A percentile compares a stretch with the other conserved stretches of the same genome.
These are phyloP conservation scores for Cyphomyrus discorhynchus DNA, from an alignment of 2,113 vertebrate species.

Conservation along the genomic window DNA sequence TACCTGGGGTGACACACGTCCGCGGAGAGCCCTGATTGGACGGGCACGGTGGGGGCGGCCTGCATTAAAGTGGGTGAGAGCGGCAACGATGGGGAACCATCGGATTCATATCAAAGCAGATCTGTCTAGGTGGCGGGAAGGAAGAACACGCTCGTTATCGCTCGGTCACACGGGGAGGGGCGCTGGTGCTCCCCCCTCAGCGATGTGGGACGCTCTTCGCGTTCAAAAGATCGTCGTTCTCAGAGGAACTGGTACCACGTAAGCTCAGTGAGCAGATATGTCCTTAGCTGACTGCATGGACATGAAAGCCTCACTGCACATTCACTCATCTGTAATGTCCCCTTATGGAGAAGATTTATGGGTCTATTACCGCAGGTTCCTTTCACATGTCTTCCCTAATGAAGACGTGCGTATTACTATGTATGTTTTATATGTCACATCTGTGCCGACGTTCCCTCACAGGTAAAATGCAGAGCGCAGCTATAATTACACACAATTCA, in stretches of 20 bases:
- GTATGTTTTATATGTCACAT: neutral
- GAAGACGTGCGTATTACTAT: neutral
- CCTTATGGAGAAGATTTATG: neutral
- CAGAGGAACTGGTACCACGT: neutral
- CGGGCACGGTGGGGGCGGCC: neutral
- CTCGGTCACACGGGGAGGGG: neutral
- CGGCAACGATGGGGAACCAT: neutral
- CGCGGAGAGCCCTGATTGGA: neutral
- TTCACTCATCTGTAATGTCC: neutral
- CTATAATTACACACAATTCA: neutral
- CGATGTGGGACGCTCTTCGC: neutral
- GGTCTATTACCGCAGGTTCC: neutral
- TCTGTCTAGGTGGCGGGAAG: neutral
- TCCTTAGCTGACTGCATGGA: neutral
- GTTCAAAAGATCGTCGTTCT: neutral
- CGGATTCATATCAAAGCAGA: neutral
- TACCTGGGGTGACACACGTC: neutral
- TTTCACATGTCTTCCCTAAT: neutral
- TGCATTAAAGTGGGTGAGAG: neutral
- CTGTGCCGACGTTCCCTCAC: neutral
- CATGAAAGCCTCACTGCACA: neutral
- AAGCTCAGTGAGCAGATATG: neutral
- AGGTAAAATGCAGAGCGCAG: neutral
- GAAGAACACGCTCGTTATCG: neutral
- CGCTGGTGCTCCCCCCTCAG: neutral